phyloP scores from a whole-genome alignment of 92 coral and sea anemone genomes.

The Isaurus tuberculatus region DNA sequence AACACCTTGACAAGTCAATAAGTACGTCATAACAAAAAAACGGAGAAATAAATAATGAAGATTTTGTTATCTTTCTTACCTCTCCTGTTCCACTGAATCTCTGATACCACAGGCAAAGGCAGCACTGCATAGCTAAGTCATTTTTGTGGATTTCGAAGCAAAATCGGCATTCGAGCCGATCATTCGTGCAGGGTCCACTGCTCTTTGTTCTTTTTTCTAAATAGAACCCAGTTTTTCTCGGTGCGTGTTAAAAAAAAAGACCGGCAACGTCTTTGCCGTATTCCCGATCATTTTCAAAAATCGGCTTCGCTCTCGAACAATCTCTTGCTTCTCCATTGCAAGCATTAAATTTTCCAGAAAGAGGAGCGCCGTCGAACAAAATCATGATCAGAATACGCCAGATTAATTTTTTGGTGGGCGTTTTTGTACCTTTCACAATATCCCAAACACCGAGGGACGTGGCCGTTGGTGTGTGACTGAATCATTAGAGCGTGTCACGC shows the following conservation, averaged over 20 bases:
- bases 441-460: neutral
- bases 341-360: neutral
- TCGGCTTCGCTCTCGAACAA: neutral
- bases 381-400: neutral
- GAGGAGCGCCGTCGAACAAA: neutral
- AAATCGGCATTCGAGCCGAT: neutral
- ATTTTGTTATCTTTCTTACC: constrained; percentile 3
- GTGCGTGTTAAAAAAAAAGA: neutral
- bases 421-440: neutral
- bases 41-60: neutral
- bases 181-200: constrained; percentile 12
- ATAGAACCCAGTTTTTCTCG: constrained; percentile 45
- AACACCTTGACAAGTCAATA: neutral
- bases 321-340: constrained; percentile 3
- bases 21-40: constrained; percentile 14
- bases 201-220: constrained; percentile 4
- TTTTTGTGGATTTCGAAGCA: constrained; percentile 24
- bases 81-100: constrained; percentile 32
- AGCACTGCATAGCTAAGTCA: constrained; percentile 29
- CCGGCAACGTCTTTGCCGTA: neutral
- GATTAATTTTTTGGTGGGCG: neutral
- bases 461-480: neutral
- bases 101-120: constrained; percentile 37
- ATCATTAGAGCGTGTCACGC: no score
- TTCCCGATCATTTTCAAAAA: constrained; percentile 16